Percentiles rank a stretch among this genome's conserved stretches.
phyloP scores from a whole-genome alignment of 1,140 invertebrate species.

The Diplogasteroides magnus region DNA sequence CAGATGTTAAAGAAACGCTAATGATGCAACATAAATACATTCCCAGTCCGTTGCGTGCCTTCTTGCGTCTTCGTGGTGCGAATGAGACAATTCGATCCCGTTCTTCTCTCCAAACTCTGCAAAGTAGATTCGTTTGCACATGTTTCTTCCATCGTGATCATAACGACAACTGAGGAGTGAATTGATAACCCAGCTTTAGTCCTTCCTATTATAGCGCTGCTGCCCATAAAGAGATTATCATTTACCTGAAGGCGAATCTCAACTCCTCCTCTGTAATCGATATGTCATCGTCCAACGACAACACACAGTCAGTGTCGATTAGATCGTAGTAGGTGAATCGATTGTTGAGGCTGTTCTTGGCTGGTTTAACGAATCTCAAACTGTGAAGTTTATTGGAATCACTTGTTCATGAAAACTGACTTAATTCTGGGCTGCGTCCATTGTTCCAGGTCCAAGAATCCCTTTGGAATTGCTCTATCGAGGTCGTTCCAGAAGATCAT shows the following conservation, averaged over 20 bases:
- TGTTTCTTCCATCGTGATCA: no score
- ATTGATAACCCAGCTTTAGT: no score
- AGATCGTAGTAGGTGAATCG: background rate
- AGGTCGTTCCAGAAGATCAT: background rate
- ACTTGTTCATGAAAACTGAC: background rate
- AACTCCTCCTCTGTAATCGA: background rate
- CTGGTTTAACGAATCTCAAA: background rate
- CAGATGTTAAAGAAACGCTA: background rate
- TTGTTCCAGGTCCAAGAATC: no score
- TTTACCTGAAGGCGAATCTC: background rate
- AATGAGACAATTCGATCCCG: background rate
- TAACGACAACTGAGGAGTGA: no score
- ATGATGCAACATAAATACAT: no score
- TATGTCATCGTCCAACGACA: background rate
- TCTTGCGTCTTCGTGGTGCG: background rate
- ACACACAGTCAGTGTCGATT: background rate
- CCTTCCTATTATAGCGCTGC: no score
- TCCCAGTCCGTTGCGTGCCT: background rate
- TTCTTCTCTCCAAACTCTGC: background rate
- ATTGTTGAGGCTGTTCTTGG: background rate
- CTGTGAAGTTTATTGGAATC: background rate
- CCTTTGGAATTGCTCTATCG: background rate
- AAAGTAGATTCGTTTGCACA: no score
- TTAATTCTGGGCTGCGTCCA: background rate
- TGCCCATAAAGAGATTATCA: background rate